Conservation (phyloP, 2,797 vertebrate genomes). For the Crypturellus tataupa region DNA sequence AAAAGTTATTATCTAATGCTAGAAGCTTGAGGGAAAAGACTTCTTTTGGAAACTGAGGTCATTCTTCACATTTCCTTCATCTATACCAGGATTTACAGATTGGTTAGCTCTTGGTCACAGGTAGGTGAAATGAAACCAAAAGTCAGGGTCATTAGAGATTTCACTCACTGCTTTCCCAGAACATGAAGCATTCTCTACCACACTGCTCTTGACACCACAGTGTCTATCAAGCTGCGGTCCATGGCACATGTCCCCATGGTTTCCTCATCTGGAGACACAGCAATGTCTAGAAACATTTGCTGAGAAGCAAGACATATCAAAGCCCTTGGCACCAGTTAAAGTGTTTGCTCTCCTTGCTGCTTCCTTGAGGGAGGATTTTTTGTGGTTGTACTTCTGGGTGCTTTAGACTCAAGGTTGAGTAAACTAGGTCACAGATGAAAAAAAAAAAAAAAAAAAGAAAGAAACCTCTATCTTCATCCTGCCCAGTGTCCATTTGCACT, state of each 20-base stretch:
- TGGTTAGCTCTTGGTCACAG: conserved; percentile 14
- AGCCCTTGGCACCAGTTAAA: conserved; percentile 40
- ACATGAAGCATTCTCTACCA: neutral
- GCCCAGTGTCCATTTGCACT: neutral
- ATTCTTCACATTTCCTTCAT: neutral
- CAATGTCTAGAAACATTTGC: neutral
- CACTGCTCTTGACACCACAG: accelerated
- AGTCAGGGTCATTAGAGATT: neutral
- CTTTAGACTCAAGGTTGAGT: conserved; percentile 41
- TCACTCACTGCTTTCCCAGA: neutral
- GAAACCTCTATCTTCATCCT: neutral
- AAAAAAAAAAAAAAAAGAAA: neutral
- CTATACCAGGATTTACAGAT: neutral
- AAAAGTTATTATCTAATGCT: conserved; percentile 27
- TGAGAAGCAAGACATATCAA: conserved; percentile 5
- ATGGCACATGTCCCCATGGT: neutral
- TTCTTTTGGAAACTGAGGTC: conserved; percentile 30
- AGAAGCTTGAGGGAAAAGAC: conserved; percentile 50
- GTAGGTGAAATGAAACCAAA: conserved; percentile 39
- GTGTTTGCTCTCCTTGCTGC: conserved; percentile 32
- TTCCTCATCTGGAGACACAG: conserved; percentile 21
- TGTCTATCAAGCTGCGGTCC: accelerated
- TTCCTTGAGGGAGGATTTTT: conserved; percentile 66
- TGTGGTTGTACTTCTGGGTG: conserved; percentile 54
- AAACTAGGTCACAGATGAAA: neutral